Conservation (phyloP, 2,888 invertebrate species). For the Heliconius ethilla region DNA sequence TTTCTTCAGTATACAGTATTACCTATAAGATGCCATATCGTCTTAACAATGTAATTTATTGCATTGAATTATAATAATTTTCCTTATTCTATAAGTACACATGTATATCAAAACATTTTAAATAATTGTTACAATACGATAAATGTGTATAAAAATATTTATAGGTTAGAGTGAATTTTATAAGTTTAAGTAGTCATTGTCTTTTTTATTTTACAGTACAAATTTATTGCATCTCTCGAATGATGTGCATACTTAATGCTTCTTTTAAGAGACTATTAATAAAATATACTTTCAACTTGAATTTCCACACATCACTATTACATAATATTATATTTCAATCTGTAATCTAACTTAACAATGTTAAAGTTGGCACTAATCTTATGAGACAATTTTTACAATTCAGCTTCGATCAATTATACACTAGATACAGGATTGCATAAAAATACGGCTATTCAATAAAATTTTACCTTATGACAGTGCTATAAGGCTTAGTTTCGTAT, state of each 20-base stretch:
- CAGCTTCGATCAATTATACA: no score
- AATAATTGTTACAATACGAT: background rate
- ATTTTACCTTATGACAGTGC: no score
- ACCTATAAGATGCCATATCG: background rate
- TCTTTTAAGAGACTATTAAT: background rate
- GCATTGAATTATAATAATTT: background rate
- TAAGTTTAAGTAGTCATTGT: background rate
- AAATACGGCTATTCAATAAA: no score
- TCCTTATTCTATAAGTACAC: background rate
- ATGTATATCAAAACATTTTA: background rate
- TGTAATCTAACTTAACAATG: background rate
- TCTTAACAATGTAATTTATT: background rate
- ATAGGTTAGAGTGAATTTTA: background rate
- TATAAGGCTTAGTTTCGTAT: no score
- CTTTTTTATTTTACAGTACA: background rate
- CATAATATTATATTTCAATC: background rate
- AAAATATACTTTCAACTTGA: background rate
- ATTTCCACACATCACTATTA: no score
- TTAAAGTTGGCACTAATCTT: background rate
- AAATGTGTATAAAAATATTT: conserved; percentile 21
- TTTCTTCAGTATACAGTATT: background rate
- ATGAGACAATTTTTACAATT: no score
- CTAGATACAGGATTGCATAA: no score
- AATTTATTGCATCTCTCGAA: background rate
- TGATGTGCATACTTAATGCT: background rate